Evolutionary conservation across 2,888 invertebrate genomes (phyloP).

Genomic region (Pristionchus exspectatus): DNA sequence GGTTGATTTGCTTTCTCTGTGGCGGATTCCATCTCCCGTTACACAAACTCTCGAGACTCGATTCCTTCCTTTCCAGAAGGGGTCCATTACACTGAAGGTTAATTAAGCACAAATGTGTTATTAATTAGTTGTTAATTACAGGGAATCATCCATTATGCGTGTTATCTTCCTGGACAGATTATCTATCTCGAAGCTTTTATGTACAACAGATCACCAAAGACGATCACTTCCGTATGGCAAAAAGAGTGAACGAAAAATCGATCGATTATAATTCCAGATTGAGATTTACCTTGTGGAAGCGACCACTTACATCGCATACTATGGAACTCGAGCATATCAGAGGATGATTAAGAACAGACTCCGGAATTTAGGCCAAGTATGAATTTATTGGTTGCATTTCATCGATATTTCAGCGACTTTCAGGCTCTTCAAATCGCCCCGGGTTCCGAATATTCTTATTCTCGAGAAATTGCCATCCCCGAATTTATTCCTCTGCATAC

Average conservation of each 20-base stretch:
- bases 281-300: background rate
- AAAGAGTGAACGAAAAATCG: background rate
- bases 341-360: background rate
- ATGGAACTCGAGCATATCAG: background rate
- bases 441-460: background rate
- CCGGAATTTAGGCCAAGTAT: background rate
- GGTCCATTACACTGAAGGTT: background rate
- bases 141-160: background rate
- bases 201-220: background rate
- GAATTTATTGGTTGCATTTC: background rate
- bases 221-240: background rate
- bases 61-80: conserved; percentile 4
- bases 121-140: background rate
- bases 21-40: background rate
- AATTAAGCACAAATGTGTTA: background rate
- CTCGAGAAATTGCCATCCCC: background rate
- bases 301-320: background rate
- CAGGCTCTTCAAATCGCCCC: background rate
- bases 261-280: background rate
- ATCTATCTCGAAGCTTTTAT: background rate
- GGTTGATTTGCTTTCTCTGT: background rate
- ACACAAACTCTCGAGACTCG: background rate
- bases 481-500: background rate
- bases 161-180: background rate
- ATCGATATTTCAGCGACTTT: background rate